Percentiles rank a stretch among this genome's conserved stretches.
Conservation (phyloP, 1,140 invertebrate species). For the Chionoecetes opilio region DNA sequence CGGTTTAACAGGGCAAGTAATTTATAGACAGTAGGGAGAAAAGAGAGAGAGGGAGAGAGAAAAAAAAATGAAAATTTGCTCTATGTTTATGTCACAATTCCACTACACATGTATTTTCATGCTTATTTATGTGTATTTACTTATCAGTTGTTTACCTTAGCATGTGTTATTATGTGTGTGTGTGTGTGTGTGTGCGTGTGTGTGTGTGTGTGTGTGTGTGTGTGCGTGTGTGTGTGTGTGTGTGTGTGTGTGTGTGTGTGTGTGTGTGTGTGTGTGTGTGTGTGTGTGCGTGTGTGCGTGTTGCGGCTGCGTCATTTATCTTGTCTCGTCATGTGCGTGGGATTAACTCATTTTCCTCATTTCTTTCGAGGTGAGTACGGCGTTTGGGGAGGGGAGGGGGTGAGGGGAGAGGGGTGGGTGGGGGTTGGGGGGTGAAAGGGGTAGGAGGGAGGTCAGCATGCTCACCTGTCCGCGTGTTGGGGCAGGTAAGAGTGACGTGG, state of each 20-base stretch:
- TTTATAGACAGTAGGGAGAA: background rate
- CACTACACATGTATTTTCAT: too few species aligned
- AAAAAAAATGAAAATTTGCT: too few species aligned
- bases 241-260: background rate
- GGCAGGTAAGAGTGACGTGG: background rate
- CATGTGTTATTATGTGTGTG: background rate
- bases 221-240: background rate
- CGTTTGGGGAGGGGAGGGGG: background rate
- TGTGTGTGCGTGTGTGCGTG: background rate
- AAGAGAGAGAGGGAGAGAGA: background rate
- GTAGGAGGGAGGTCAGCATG: too few species aligned
- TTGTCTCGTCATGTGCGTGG: background rate
- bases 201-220: background rate
- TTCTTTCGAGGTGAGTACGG: slow-evolving; percentile 7
- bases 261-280: slow-evolving; percentile 9
- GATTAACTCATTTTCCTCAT: background rate
- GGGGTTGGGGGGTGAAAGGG: background rate
- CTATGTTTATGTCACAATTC: too few species aligned
- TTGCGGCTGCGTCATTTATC: background rate
- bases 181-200: background rate
- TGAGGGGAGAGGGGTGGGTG: background rate
- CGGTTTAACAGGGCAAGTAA: too few species aligned
- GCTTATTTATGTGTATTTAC: too few species aligned
- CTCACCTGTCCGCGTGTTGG: background rate
- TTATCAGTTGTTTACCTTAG: too few species aligned